Evolutionary conservation across 2,113 vertebrate genomes (phyloP).

Genomic region (Zosterops japonicus): DNA sequence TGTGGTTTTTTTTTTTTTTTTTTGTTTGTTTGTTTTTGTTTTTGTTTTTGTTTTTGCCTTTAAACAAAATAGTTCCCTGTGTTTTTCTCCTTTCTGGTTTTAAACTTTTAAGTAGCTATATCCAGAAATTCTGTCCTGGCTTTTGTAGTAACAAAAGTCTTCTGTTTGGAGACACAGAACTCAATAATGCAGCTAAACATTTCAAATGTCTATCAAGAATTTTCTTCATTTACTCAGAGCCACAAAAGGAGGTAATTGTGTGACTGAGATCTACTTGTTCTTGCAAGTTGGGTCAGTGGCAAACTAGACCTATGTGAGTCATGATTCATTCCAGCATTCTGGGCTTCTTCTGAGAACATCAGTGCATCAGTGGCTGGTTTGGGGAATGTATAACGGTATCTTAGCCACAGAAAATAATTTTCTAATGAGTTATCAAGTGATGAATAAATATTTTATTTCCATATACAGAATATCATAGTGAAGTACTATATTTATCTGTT

Average conservation of each 20-base stretch:
- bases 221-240: neutral
- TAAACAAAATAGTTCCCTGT: neutral
- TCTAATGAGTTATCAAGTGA: neutral
- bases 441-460: neutral
- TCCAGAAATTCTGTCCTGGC: neutral
- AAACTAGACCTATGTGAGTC: neutral
- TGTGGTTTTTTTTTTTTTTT: neutral
- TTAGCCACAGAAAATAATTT: neutral
- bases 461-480: neutral
- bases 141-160: neutral
- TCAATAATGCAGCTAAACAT: neutral
- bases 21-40: neutral
- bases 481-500: neutral
- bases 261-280: neutral
- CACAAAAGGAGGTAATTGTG: accelerated
- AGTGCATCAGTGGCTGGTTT: neutral
- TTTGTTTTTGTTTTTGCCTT: neutral
- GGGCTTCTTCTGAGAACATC: neutral
- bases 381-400: neutral
- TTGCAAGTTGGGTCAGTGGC: neutral
- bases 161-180: neutral
- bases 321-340: neutral
- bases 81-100: neutral
- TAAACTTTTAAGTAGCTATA: neutral
- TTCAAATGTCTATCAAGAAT: neutral